These are phyloP conservation scores for Camponotus fellah DNA, from an alignment of 2,888 invertebrate genomes.

Conservation along the genomic window DNA sequence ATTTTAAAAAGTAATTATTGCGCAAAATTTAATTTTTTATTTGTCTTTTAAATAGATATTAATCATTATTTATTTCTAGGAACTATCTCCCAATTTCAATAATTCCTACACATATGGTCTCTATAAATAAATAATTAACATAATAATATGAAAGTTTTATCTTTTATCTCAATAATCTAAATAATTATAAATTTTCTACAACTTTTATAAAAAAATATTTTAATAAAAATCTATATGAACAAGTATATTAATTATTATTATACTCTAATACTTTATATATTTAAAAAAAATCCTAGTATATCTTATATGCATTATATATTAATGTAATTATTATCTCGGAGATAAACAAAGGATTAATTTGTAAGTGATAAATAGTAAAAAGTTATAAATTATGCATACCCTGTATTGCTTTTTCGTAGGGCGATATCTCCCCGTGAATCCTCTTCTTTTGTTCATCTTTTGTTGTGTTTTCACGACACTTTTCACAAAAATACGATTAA, in stretches of 20 bases:
- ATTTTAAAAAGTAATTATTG: conserved; percentile 1
- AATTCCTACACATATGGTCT: too few species aligned
- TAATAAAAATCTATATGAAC: neutral
- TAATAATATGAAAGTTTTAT: neutral
- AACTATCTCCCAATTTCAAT: too few species aligned
- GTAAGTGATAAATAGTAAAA: neutral
- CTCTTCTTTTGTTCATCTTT: neutral
- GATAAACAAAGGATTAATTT: neutral
- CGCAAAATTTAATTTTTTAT: neutral
- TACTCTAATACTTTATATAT: neutral
- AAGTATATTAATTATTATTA: neutral
- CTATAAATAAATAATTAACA: neutral
- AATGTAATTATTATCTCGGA: neutral
- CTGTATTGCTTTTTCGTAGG: neutral
- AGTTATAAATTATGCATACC: neutral
- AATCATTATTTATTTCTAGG: neutral
- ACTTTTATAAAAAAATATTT: neutral
- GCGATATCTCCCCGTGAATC: neutral
- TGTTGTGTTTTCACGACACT: neutral
- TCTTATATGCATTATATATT: neutral
- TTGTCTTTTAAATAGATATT: neutral
- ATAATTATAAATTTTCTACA: neutral
- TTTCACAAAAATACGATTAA: neutral
- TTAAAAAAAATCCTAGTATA: neutral
- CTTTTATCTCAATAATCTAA: neutral